These are phyloP conservation scores for Oreohelix idahoensis DNA, from an alignment of 1,140 invertebrate genomes.

Conservation along the genomic window DNA sequence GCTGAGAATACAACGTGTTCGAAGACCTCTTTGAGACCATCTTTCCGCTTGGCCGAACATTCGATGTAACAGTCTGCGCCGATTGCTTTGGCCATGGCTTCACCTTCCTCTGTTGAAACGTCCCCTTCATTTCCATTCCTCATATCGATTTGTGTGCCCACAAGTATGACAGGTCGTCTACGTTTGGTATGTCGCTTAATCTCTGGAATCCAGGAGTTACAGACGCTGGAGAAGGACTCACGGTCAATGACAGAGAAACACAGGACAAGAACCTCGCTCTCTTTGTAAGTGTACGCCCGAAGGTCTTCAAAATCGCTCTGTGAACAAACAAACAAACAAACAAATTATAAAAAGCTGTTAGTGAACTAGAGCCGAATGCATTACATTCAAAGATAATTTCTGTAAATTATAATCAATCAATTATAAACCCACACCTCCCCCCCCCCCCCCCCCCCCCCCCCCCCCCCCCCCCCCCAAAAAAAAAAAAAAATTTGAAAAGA, in stretches of 20 bases:
- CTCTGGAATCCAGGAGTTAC: constrained; percentile 84
- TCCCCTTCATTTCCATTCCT: constrained; percentile 79
- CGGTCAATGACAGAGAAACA: constrained; percentile 99
- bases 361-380: no score
- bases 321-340: constrained; percentile 42
- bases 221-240: constrained; percentile 96
- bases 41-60: constrained; percentile 91
- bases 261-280: constrained; percentile 98
- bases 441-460: no score
- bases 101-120: constrained; percentile 83
- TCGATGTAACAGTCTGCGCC: constrained; percentile 92
- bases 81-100: constrained; percentile 78
- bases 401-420: no score
- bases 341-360: no score
- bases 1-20: constrained; percentile 87
- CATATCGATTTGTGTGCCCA: constrained; percentile 74
- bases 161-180: constrained; percentile 86
- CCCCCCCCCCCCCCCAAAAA: no score
- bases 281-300: constrained; percentile 93
- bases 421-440: no score
- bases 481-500: no score
- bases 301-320: constrained; percentile 92
- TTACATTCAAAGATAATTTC: no score
- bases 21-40: constrained; percentile 92
- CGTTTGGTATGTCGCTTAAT: constrained; percentile 84